A percentile compares a stretch with the other conserved stretches of the same genome.
These are phyloP conservation scores for Drosophila sturtevanti DNA, from an alignment of 1,140 invertebrate genomes.

Conservation along the genomic window DNA sequence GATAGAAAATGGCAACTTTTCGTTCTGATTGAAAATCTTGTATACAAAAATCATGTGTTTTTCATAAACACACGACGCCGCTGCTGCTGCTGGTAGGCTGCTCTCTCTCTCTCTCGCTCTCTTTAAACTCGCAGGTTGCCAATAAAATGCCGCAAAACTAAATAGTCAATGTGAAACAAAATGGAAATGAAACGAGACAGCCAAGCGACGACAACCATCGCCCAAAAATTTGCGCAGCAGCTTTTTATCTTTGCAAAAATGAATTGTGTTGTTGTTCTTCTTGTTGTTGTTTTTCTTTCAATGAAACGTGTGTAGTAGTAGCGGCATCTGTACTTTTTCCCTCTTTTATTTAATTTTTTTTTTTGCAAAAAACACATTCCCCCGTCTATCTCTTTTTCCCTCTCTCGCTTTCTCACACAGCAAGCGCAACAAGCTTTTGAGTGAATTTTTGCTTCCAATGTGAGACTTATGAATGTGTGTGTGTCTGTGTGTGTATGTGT, in stretches of 20 bases:
- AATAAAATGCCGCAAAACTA: slow-evolving; percentile 62
- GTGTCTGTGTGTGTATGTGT: background rate
- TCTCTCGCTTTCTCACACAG: slow-evolving; percentile 24
- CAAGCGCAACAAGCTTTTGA: slow-evolving; percentile 75
- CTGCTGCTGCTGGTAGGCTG: slow-evolving; percentile 7
- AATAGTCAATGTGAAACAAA: slow-evolving; percentile 54
- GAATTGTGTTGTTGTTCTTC: slow-evolving; percentile 27
- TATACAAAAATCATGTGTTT: slow-evolving; percentile 75
- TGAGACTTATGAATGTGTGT: background rate
- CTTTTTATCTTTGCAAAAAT: slow-evolving; percentile 60
- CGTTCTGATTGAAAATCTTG: slow-evolving; percentile 25
- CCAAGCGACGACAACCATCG: slow-evolving; percentile 45
- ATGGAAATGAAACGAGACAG: slow-evolving; percentile 20
- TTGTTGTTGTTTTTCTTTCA: slow-evolving; percentile 64
- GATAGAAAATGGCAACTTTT: background rate
- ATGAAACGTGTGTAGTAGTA: slow-evolving; percentile 74
- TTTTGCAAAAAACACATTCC: slow-evolving; percentile 36
- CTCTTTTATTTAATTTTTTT: slow-evolving; percentile 1
- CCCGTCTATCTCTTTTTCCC: slow-evolving; percentile 12
- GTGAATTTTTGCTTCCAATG: slow-evolving; percentile 46
- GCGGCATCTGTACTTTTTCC: slow-evolving; percentile 76
- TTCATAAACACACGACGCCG: slow-evolving; percentile 52
- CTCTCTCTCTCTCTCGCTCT: slow-evolving; percentile 8
- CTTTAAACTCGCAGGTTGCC: slow-evolving; percentile 62
- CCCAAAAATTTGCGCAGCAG: slow-evolving; percentile 80